A percentile compares a stretch with the other conserved stretches of the same genome.
Evolutionary conservation across 2,113 vertebrate species (phyloP).

Genomic region (Phalacrocorax aristotelis): DNA sequence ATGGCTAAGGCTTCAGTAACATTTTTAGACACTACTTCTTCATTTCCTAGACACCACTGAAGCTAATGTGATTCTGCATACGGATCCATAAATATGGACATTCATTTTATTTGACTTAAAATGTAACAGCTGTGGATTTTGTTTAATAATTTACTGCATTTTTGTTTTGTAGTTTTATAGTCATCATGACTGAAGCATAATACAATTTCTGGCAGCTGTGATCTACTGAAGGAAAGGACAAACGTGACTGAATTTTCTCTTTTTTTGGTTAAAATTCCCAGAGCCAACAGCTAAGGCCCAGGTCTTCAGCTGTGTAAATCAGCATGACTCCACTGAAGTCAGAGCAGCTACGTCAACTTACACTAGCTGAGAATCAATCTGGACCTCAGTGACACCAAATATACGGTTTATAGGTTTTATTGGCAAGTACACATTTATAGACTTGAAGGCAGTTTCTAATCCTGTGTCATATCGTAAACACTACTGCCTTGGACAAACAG

Average conservation of each 20-base stretch:
- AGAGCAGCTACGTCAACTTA: background rate
- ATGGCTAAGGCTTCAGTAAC: background rate
- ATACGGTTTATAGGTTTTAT: background rate
- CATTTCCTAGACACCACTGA: background rate
- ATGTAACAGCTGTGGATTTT: background rate
- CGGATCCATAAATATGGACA: background rate
- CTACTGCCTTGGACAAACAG: background rate
- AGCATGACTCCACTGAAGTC: background rate
- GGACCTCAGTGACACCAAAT: conserved; percentile 1
- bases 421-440: conserved; percentile 10
- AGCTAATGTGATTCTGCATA: background rate
- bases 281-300: background rate
- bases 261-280: background rate
- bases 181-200: background rate
- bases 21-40: background rate
- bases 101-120: background rate
- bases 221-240: background rate
- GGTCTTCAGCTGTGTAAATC: background rate
- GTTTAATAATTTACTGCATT: conserved; percentile 9
- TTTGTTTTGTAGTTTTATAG: background rate
- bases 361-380: background rate
- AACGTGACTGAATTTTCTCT: conserved; percentile 3
- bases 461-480: conserved; percentile 34
- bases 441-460: conserved; percentile 22
- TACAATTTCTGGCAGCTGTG: conserved; percentile 17